Conservation (phyloP, 2,797 vertebrate species). For the Knipowitschia caucasica region DNA sequence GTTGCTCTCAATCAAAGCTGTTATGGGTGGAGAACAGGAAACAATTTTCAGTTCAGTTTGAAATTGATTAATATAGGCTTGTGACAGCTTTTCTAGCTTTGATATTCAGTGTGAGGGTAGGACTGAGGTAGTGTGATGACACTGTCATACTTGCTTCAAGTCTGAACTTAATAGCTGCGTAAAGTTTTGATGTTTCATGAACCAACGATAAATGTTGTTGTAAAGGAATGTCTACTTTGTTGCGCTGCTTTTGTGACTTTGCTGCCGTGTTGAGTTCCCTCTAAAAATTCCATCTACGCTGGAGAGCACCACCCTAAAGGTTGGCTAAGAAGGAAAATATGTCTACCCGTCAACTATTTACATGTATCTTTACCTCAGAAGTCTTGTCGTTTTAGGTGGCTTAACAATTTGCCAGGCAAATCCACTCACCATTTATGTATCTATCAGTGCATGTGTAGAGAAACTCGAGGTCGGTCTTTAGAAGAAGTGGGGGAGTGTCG, state of each 20-base stretch:
- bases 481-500: conserved; percentile 31
- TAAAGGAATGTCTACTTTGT: conserved; percentile 51
- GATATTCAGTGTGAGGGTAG: conserved; percentile 76
- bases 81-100: conserved; percentile 86
- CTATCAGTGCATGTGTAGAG: conserved; percentile 42
- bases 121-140: conserved; percentile 75
- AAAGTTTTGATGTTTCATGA: conserved; percentile 60
- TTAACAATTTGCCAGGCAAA: conserved; percentile 76
- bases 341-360: conserved; percentile 66
- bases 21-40: conserved; percentile 86
- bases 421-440: conserved; percentile 68
- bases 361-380: conserved; percentile 71
- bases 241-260: conserved; percentile 32
- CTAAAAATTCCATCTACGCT: conserved; percentile 57
- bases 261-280: conserved; percentile 56
- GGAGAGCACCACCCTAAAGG: conserved; percentile 58
- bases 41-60: conserved; percentile 95
- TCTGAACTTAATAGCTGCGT: conserved; percentile 62
- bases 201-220: conserved; percentile 38
- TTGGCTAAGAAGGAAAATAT: conserved; percentile 61
- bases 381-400: conserved; percentile 63
- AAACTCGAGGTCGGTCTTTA: conserved; percentile 34
- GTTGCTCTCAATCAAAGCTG: conserved; percentile 86
- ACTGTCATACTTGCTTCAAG: conserved; percentile 75
- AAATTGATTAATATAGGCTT: conserved; percentile 90